phyloP scores from a whole-genome alignment of 2,888 invertebrate genomes.

The Lasioglossum morio region DNA sequence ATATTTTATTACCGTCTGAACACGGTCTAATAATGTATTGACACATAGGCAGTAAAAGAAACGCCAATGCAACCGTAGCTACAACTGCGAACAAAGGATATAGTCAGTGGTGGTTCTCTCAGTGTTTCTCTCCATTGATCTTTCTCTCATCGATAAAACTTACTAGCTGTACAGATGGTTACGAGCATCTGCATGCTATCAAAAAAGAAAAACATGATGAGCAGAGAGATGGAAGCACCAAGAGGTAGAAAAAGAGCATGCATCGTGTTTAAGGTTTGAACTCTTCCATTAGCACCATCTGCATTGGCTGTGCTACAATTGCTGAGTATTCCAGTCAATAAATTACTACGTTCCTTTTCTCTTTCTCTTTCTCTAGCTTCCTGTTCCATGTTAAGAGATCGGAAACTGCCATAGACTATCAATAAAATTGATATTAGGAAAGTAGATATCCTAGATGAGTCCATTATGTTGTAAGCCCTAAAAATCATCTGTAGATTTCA shows the following conservation, averaged over 20 bases:
- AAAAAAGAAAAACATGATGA: conserved; percentile 99
- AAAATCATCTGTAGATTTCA: conserved; percentile 37
- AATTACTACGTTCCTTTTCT: conserved; percentile 90
- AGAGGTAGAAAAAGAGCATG: conserved; percentile 98
- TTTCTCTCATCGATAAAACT: conserved; percentile 84
- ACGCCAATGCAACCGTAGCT: conserved; percentile 98
- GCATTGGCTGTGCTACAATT: conserved; percentile 80
- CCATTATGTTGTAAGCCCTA: conserved; percentile 98
- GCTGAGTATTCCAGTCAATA: conserved; percentile 86
- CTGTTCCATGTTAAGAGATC: conserved; percentile 98
- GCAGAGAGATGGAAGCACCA: conserved; percentile 97
- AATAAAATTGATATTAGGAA: conserved; percentile 98
- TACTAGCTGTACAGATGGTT: conserved; percentile 98
- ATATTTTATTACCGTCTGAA: conserved; percentile 93
- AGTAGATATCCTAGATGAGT: conserved; percentile 98
- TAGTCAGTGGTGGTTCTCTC: background rate
- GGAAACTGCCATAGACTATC: conserved; percentile 98
- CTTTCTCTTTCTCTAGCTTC: conserved; percentile 94
- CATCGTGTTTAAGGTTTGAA: conserved; percentile 98
- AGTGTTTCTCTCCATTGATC: background rate
- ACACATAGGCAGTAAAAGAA: conserved; percentile 98
- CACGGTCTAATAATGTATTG: conserved; percentile 96
- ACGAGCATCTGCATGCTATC: conserved; percentile 99
- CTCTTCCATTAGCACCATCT: conserved; percentile 83
- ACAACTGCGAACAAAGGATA: conserved; percentile 88